Evolutionary conservation across 2,888 invertebrate species (phyloP).

Genomic region (Drosophila nr. fundita): DNA sequence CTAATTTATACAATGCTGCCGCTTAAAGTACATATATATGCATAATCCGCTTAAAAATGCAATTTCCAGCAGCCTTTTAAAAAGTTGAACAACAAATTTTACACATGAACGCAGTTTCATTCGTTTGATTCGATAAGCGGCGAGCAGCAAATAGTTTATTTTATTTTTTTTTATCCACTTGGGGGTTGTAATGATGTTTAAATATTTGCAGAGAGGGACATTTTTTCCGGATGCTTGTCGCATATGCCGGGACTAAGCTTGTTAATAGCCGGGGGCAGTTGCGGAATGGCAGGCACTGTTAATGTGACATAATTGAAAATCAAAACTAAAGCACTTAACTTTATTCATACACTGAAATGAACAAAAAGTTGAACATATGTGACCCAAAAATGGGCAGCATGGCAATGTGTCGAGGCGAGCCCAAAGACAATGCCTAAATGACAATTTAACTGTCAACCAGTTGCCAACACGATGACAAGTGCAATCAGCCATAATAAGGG

Average conservation of each 20-base stretch:
- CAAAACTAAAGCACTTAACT: constrained; percentile 83
- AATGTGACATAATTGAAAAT: constrained; percentile 83
- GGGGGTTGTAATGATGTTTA: constrained; percentile 71
- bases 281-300: constrained; percentile 39
- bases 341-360: constrained; percentile 65
- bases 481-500: constrained; percentile 67
- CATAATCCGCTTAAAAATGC: constrained; percentile 75
- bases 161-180: constrained; percentile 1
- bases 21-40: constrained; percentile 35
- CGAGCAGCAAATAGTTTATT: constrained; percentile 42
- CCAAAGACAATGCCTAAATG: constrained; percentile 49
- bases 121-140: constrained; percentile 37
- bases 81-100: constrained; percentile 66
- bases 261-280: constrained; percentile 54
- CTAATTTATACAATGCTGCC: constrained; percentile 61
- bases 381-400: constrained; percentile 42
- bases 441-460: constrained; percentile 78
- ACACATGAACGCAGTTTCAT: constrained; percentile 69
- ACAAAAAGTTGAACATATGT: constrained; percentile 78
- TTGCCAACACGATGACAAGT: constrained; percentile 68
- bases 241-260: constrained; percentile 66
- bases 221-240: constrained; percentile 23
- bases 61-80: constrained; percentile 61
- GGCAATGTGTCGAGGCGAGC: constrained; percentile 12
- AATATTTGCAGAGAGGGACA: constrained; percentile 57